A percentile compares a stretch with the other conserved stretches of the same genome.
phyloP scores from a whole-genome alignment of 2,888 invertebrate genomes.

The Aspidiotus destructor region DNA sequence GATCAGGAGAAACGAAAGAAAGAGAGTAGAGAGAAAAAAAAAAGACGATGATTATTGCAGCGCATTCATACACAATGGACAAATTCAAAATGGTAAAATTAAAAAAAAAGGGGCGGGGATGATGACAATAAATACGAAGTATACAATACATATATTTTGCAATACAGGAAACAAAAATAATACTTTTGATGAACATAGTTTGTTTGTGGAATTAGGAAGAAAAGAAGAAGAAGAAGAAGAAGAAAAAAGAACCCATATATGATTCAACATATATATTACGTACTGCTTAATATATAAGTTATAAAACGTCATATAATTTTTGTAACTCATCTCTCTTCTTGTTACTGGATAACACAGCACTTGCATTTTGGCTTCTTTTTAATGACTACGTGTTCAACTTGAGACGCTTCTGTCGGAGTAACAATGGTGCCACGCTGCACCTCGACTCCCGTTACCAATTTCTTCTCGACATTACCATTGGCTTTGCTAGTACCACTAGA shows the following conservation, averaged over 20 bases:
- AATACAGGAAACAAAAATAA: background rate
- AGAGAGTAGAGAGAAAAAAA: too few relatives aligned
- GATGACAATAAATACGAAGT: too few relatives aligned
- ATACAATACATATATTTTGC: too few relatives aligned
- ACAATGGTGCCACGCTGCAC: constrained; percentile 40
- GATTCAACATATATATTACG: background rate
- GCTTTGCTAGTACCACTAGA: constrained; percentile 35
- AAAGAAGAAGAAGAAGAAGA: background rate
- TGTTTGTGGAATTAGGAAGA: background rate
- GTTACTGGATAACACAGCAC: constrained; percentile 86
- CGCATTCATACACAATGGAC: too few relatives aligned
- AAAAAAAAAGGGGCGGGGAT: too few relatives aligned
- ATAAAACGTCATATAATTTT: background rate
- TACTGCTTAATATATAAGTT: background rate
- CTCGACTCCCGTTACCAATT: constrained; percentile 34
- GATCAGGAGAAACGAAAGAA: too few relatives aligned
- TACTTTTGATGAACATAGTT: background rate
- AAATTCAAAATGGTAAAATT: too few relatives aligned
- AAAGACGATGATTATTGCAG: too few relatives aligned
- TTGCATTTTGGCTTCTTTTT: constrained; percentile 94
- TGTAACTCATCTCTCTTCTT: constrained; percentile 11
- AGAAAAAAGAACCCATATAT: background rate
- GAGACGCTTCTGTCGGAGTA: constrained; percentile 54
- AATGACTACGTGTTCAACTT: constrained; percentile 82
- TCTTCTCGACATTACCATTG: constrained; percentile 38